These are phyloP conservation scores for Sebastes reedi DNA, from an alignment of 2,797 vertebrate genomes.

Conservation along the genomic window DNA sequence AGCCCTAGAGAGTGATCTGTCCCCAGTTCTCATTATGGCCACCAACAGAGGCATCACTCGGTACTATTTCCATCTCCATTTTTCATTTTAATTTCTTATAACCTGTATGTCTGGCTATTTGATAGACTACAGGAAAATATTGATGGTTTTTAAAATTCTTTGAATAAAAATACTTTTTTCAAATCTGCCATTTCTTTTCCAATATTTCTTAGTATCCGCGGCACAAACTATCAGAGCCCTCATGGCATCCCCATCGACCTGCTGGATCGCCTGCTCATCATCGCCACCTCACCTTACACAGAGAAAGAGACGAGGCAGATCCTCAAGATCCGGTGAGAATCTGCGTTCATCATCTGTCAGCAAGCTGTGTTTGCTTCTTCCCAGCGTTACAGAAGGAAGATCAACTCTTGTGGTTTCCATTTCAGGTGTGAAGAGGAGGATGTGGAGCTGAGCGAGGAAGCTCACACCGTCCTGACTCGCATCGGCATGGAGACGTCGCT, in stretches of 20 bases:
- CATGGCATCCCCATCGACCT: conserved; percentile 95
- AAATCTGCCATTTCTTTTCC: no score
- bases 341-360: accelerated
- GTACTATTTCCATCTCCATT: conserved; percentile 61
- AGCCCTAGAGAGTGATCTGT: conserved; percentile 94
- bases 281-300: conserved; percentile 91
- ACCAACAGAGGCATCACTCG: conserved; percentile 97
- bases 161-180: neutral
- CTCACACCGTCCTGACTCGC: conserved; percentile 92
- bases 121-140: neutral
- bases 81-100: neutral
- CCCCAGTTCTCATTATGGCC: conserved; percentile 95
- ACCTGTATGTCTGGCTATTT: neutral
- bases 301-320: conserved; percentile 96
- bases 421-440: conserved; percentile 95
- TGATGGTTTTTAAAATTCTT: neutral
- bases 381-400: accelerated
- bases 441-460: conserved; percentile 94
- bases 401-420: neutral
- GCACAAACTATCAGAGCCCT: conserved; percentile 94
- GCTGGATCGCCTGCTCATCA: conserved; percentile 92
- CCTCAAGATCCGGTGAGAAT: conserved; percentile 90
- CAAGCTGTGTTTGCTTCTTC: neutral
- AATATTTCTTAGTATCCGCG: conserved; percentile 85
- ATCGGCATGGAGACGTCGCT: conserved; percentile 94